Conservation (phyloP, 2,113 vertebrate species). For the Anoplopoma fimbria region DNA sequence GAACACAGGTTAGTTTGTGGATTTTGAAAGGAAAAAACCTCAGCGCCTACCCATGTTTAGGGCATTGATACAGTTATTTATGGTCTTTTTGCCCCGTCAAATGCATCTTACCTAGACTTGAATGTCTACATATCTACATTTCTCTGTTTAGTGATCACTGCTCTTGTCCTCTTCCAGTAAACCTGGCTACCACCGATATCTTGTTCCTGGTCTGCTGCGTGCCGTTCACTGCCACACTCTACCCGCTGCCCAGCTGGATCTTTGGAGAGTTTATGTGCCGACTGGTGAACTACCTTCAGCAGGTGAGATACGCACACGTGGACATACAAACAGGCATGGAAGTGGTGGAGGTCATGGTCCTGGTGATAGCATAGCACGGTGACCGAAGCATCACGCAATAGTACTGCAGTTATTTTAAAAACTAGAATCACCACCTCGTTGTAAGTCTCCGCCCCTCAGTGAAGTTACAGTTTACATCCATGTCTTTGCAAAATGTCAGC, state of each 20-base stretch:
- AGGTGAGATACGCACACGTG: constrained; percentile 58
- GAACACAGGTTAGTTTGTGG: background rate
- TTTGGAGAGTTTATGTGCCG: constrained; percentile 84
- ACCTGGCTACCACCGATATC: constrained; percentile 81
- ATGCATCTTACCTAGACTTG: background rate
- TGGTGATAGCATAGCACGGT: background rate
- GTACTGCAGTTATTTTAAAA: background rate
- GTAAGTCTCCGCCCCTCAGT: no score
- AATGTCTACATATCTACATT: no score
- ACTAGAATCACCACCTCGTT: no score
- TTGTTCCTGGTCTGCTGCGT: constrained; percentile 83
- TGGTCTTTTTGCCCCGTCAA: background rate
- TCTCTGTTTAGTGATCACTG: background rate
- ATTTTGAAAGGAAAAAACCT: background rate
- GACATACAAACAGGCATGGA: background rate
- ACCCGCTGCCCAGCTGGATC: constrained; percentile 83
- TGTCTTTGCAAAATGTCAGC: no score
- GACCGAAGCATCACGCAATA: background rate
- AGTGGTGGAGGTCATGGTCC: background rate
- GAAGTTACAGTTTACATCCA: no score
- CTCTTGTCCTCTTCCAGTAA: constrained; percentile 59
- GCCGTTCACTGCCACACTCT: constrained; percentile 83
- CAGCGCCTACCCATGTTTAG: no score
- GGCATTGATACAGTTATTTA: background rate
- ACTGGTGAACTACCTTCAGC: constrained; percentile 81